These are phyloP conservation scores for Nothobranchius kuhntae DNA, from an alignment of 2,113 vertebrate genomes.

Conservation along the genomic window DNA sequence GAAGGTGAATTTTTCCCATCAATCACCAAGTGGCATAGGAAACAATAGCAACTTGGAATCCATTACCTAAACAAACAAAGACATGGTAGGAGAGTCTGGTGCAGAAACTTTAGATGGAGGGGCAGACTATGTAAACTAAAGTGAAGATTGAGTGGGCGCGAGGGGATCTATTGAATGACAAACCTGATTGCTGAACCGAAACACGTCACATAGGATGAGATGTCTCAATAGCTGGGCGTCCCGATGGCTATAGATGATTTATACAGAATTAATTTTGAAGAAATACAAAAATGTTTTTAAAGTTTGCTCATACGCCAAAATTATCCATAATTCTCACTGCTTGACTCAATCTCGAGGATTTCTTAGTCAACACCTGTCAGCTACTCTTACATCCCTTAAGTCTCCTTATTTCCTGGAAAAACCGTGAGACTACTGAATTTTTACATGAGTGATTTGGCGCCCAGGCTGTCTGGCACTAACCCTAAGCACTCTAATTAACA, in stretches of 20 bases:
- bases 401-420: conserved; percentile 44
- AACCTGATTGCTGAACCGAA: conserved; percentile 37
- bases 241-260: not conserved
- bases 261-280: conserved; percentile 8
- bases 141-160: conserved; percentile 61
- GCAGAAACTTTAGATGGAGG: conserved; percentile 46
- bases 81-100: conserved; percentile 69
- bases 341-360: conserved; percentile 31
- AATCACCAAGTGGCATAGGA: conserved; percentile 70
- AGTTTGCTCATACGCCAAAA: no score
- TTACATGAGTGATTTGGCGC: conserved; percentile 28
- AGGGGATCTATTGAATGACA: conserved; percentile 37
- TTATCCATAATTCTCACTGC: conserved; percentile 9
- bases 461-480: conserved; percentile 24
- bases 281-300: not conserved
- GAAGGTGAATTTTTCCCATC: conserved; percentile 73
- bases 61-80: conserved; percentile 78
- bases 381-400: conserved; percentile 24
- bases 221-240: conserved; percentile 64
- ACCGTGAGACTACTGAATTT: conserved; percentile 42
- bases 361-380: conserved; percentile 22
- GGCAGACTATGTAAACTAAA: conserved; percentile 60
- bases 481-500: conserved; percentile 13
- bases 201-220: conserved; percentile 59
- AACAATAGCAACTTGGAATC: conserved; percentile 77